phyloP scores from a whole-genome alignment of 2,797 vertebrate genomes.

The Selene dorsalis region DNA sequence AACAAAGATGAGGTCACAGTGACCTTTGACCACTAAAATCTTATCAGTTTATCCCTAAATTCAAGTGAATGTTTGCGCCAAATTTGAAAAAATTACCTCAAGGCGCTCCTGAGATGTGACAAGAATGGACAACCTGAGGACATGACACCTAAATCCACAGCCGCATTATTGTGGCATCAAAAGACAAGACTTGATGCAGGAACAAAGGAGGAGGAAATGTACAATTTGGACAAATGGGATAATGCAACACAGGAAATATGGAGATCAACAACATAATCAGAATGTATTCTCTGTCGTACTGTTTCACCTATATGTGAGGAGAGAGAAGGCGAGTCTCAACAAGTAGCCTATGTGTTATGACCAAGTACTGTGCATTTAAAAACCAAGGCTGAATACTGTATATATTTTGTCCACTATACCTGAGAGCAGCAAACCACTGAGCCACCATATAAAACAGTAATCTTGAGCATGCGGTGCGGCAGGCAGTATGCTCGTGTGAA shows the following conservation, averaged over 20 bases:
- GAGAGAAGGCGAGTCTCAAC: background rate
- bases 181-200: slow-evolving; percentile 1
- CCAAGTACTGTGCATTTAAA: background rate
- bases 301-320: background rate
- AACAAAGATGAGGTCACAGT: background rate
- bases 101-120: background rate
- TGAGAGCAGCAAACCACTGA: background rate
- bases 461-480: background rate
- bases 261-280: background rate
- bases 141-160: background rate
- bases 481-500: slow-evolving; percentile 16
- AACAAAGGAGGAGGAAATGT: background rate
- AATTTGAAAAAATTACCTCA: background rate
- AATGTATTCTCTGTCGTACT: too few species aligned
- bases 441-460: background rate
- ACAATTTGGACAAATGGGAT: background rate
- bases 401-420: background rate
- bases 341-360: too few species aligned
- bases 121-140: background rate
- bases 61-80: background rate
- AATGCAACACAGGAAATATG: background rate
- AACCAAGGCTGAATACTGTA: background rate
- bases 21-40: background rate
- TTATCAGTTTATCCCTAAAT: background rate
- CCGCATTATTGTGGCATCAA: too few species aligned